Evolutionary conservation across 2,888 invertebrate genomes (phyloP), one percentile per base, ranked within the genome.

Genomic region (Clepsis dumicolana): DNA sequence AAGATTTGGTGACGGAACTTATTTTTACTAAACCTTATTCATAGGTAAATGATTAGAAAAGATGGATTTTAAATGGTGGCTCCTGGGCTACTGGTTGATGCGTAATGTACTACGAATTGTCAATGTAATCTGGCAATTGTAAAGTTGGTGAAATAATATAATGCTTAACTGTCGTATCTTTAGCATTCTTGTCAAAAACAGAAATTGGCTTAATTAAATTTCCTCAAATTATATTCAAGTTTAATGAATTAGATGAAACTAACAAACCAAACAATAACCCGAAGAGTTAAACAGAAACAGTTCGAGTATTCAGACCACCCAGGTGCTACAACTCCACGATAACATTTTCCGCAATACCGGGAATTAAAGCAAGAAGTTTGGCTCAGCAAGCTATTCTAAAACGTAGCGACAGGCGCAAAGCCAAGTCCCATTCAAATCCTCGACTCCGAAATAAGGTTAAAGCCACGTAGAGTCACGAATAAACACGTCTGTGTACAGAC

Each of bases 391-490:
- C 38, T 41, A 60, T 60, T 52, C 62, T 38, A 18, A 18, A 21
- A 59, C 10, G 38, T 48, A 41, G 32, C 56, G 16, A 44, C 38
- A n/a, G 44, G 48, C 27, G 24, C 18, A n/a, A 57, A 53, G 65
- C 67, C 62, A 50, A 57, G 56, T 57, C 50, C 38, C 50, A 82
- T 84, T 81, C 80, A 80, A 72, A 64, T 71, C 70, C 68, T 59
- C 74, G 70, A 65, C 61, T 62, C 62, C 54, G 62, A 52, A 68
- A 70, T 62, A 65, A 67, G 63, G 64, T 69, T 61, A 50, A 68
- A 70, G 72, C 61, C 69, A 70, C 70, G 73, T 67, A 66, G 60
- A 63, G 65, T 67, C 38, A 41, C 52, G 54, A 52, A 63, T 67
- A 63, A 67, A 67, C 62, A 63, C 50, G 67, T 63, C 32, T 54